Percentiles rank a stretch among this genome's conserved stretches.
Conservation (phyloP, 2,888 invertebrate species). For the Operophtera brumata region DNA sequence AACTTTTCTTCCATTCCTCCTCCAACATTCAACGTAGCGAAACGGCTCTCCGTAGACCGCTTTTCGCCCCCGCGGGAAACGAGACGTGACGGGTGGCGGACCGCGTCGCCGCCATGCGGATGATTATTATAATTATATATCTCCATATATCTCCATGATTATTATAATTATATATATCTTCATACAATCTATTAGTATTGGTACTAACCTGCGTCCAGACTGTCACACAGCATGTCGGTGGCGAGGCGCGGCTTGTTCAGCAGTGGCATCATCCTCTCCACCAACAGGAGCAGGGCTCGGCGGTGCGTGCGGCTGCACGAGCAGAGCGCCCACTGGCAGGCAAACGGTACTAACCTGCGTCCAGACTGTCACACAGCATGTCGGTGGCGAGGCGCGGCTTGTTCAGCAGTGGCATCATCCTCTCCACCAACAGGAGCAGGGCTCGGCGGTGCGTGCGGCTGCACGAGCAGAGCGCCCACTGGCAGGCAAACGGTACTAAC, state of each 20-base stretch:
- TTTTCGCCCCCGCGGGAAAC: too few species aligned
- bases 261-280: constrained; percentile 90
- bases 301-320: constrained; percentile 83
- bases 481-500: constrained; percentile 74
- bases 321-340: constrained; percentile 87
- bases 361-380: constrained; percentile 94
- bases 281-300: constrained; percentile 88
- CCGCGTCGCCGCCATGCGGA: too few species aligned
- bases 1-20: too few species aligned
- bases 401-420: constrained; percentile 88
- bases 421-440: constrained; percentile 89
- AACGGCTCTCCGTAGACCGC: too few species aligned
- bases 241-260: constrained; percentile 90
- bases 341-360: constrained; percentile 67
- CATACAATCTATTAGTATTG: too few species aligned
- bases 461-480: constrained; percentile 84
- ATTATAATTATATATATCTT: too few species aligned
- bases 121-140: too few species aligned
- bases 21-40: too few species aligned
- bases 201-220: constrained; percentile 84
- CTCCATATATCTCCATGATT: too few species aligned
- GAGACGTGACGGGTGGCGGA: too few species aligned
- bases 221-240: constrained; percentile 95
- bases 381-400: constrained; percentile 93
- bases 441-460: constrained; percentile 86